Percentiles rank a stretch among this genome's conserved stretches.
These are phyloP conservation scores for Miniopterus natalensis DNA, from an alignment of 2,113 vertebrate species.

Conservation along the genomic window DNA sequence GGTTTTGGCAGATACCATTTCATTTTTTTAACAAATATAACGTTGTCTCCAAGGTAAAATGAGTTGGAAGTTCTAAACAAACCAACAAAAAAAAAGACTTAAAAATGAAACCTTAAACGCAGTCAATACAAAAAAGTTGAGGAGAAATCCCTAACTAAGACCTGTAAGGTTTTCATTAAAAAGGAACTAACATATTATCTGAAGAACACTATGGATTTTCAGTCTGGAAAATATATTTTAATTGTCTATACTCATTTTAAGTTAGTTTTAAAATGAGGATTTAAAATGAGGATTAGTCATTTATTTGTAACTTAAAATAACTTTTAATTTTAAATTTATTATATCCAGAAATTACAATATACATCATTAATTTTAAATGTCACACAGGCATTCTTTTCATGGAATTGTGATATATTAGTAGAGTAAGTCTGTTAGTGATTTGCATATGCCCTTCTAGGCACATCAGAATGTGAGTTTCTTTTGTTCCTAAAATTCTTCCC, in stretches of 20 bases:
- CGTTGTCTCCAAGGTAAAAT: background rate
- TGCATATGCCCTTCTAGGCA: background rate
- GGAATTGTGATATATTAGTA: background rate
- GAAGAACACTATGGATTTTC: background rate
- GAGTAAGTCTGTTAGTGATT: background rate
- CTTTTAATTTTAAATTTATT: conserved; percentile 3
- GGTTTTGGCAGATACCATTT: background rate
- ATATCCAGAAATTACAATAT: background rate
- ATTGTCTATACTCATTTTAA: background rate
- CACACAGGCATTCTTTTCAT: background rate
- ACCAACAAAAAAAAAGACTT: background rate
- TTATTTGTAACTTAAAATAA: background rate
- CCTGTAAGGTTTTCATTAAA: background rate
- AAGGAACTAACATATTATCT: background rate
- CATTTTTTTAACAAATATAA: background rate
- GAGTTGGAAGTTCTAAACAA: background rate
- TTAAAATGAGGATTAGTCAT: background rate
- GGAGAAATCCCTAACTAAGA: background rate
- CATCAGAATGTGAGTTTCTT: background rate
- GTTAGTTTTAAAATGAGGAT: conserved; percentile 4
- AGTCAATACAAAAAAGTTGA: background rate
- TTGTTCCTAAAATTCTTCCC: background rate
- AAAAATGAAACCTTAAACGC: background rate
- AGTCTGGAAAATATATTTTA: conserved; percentile 9
- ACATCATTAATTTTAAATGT: conserved; percentile 15